Evolutionary conservation across 1,140 invertebrate species (phyloP).

Genomic region (Psilanteris sp.): DNA sequence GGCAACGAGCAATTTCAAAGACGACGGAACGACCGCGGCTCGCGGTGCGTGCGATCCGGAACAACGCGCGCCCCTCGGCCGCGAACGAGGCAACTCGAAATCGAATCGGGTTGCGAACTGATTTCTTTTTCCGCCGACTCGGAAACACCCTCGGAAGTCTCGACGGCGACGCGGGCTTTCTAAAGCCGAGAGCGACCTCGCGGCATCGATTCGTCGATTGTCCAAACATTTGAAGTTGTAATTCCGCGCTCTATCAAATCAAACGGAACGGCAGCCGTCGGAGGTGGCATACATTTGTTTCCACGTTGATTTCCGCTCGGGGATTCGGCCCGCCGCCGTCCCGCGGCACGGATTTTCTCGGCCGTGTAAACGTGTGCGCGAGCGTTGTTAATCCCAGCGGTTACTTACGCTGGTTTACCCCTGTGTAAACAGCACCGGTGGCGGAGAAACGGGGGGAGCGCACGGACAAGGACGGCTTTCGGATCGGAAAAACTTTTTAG

Average conservation of each 20-base stretch:
- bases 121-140: no score
- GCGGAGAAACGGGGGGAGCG: background rate
- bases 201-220: conserved; percentile 39
- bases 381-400: conserved; percentile 29
- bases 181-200: no score
- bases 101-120: no score
- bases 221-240: conserved; percentile 45
- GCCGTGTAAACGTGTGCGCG: conserved; percentile 48
- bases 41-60: no score
- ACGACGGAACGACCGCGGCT: no score
- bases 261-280: conserved; percentile 25
- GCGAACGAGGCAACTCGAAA: no score
- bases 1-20: no score
- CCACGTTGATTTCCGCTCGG: conserved; percentile 59
- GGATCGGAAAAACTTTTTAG: conserved; percentile 66
- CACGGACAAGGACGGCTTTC: conserved; percentile 51
- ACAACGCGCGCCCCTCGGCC: no score
- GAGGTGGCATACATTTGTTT: conserved; percentile 37
- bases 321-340: conserved; percentile 47
- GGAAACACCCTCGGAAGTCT: no score
- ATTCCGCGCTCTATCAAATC: conserved; percentile 22
- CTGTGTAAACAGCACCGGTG: conserved; percentile 60
- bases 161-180: no score
- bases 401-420: conserved; percentile 45
- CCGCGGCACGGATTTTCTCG: conserved; percentile 46